These are phyloP conservation scores for Thaleichthys pacificus DNA, from an alignment of 2,797 vertebrate species.

Conservation along the genomic window DNA sequence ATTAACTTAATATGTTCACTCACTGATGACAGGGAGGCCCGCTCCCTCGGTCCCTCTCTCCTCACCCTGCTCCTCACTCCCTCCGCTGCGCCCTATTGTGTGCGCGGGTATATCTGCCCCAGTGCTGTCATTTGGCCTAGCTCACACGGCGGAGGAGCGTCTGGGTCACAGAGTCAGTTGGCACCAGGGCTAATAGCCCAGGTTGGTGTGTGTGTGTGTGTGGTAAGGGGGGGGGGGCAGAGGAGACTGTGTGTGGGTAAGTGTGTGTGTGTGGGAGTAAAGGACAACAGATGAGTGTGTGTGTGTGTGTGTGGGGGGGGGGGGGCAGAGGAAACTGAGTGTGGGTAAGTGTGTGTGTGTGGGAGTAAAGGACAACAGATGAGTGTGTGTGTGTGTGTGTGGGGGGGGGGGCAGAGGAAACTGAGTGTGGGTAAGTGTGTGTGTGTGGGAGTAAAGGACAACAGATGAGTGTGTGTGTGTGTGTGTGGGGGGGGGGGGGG, in stretches of 20 bases:
- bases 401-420: neutral
- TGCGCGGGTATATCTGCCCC: slow-evolving; percentile 18
- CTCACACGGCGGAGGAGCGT: slow-evolving; percentile 76
- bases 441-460: slow-evolving; percentile 8
- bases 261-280: neutral
- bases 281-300: neutral
- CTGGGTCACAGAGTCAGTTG: slow-evolving; percentile 84
- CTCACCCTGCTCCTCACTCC: slow-evolving; percentile 14
- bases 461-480: neutral
- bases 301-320: neutral
- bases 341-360: too few species aligned
- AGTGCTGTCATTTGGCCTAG: slow-evolving; percentile 70
- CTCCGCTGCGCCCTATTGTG: slow-evolving; percentile 24
- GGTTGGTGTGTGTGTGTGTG: slow-evolving; percentile 50
- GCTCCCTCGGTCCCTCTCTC: slow-evolving; percentile 17
- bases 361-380: neutral
- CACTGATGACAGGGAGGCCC: slow-evolving; percentile 29
- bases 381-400: neutral
- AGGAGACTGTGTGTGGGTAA: neutral
- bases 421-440: slow-evolving; percentile 1
- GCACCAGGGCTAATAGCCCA: slow-evolving; percentile 79
- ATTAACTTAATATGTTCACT: slow-evolving; percentile 14
- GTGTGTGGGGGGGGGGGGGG: slow-evolving; percentile 10
- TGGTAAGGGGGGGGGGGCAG: too few species aligned
- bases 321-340: neutral